A percentile compares a stretch with the other conserved stretches of the same genome.
Evolutionary conservation across 2,888 invertebrate genomes (phyloP).

Genomic region (Rosalia funebris): DNA sequence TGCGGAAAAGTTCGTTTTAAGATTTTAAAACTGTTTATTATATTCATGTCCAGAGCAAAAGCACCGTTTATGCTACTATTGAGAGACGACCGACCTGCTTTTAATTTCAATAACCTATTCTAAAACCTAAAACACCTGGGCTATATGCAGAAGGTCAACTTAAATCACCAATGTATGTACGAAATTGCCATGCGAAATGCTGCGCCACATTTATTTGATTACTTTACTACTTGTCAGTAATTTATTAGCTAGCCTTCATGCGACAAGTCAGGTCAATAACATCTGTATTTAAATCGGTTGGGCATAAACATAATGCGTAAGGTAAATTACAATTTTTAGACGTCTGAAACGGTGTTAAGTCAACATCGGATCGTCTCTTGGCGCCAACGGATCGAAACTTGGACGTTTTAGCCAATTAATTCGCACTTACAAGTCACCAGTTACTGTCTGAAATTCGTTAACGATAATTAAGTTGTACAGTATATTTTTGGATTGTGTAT

Average conservation of each 20-base stretch:
- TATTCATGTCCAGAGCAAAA: too few relatives aligned
- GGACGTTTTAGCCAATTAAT: too few relatives aligned
- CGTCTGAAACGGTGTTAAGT: not conserved
- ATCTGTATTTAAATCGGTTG: not conserved
- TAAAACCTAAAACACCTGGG: too few relatives aligned
- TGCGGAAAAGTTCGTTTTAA: too few relatives aligned
- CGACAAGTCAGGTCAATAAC: constrained; percentile 11
- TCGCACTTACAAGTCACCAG: not conserved
- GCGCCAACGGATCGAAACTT: too few relatives aligned
- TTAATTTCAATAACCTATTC: too few relatives aligned
- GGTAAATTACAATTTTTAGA: not conserved
- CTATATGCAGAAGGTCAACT: constrained; percentile 10
- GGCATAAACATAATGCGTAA: not conserved
- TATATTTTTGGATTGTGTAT: too few relatives aligned
- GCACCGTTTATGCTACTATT: too few relatives aligned
- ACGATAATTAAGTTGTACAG: too few relatives aligned
- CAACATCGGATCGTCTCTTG: not conserved
- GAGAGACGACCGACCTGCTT: too few relatives aligned
- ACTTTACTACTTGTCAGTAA: constrained; percentile 7
- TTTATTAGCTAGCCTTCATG: constrained; percentile 8
- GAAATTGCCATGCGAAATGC: constrained; percentile 4
- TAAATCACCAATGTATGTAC: not conserved
- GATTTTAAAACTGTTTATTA: too few relatives aligned
- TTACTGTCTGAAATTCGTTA: too few relatives aligned
- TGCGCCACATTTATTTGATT: constrained; percentile 7